phyloP scores from a whole-genome alignment of 2,888 invertebrate species.

The Esperia sulphurella region DNA sequence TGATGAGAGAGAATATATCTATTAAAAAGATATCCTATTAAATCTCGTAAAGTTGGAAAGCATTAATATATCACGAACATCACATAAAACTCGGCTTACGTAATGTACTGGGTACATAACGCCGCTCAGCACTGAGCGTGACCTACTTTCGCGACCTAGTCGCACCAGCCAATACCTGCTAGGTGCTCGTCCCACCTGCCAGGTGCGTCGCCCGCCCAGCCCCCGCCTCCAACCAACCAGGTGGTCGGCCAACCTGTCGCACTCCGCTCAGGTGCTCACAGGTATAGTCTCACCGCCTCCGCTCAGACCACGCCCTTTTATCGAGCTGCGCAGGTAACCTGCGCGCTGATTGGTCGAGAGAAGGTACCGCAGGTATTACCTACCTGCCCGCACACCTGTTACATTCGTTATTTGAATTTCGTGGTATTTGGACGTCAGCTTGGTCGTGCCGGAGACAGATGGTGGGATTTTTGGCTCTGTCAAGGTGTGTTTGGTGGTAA shows the following conservation, averaged over 20 bases:
- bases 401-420: conserved; percentile 17
- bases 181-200: conserved; percentile 34
- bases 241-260: conserved; percentile 38
- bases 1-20: no score
- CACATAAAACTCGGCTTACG: not conserved
- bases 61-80: no score
- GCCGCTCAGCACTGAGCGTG: conserved; percentile 7
- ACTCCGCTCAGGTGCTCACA: conserved; percentile 52
- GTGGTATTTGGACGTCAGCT: conserved; percentile 26
- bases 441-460: conserved; percentile 12
- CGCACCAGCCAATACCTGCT: conserved; percentile 51
- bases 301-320: conserved; percentile 62
- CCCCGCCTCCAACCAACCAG: conserved; percentile 47
- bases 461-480: conserved; percentile 5
- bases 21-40: no score
- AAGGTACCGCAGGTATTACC: conserved; percentile 56
- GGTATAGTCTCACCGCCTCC: conserved; percentile 43
- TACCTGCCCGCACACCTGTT: conserved; percentile 52
- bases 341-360: conserved; percentile 70
- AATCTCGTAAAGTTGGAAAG: no score
- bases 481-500: conserved; percentile 23
- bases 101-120: not conserved
- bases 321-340: conserved; percentile 76
- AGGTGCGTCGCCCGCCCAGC: conserved; percentile 48
- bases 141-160: conserved; percentile 29